Percentiles rank a stretch among this genome's conserved stretches.
These are phyloP conservation scores for Bolborhynchus lineola DNA, from an alignment of 2,113 vertebrate genomes.

Conservation along the genomic window DNA sequence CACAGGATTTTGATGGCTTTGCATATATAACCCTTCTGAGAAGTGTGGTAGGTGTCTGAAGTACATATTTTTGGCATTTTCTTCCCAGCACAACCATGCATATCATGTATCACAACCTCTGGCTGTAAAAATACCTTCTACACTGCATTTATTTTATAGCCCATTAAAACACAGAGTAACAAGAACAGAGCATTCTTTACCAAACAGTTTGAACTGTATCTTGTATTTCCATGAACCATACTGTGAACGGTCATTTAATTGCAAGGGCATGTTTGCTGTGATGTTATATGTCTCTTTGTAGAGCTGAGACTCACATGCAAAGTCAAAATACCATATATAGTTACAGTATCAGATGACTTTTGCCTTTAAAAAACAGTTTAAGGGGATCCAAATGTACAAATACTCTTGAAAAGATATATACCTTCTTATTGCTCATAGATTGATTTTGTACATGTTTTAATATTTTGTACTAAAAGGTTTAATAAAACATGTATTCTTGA, in stretches of 20 bases:
- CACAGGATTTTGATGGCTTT: neutral
- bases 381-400: neutral
- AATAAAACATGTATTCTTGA: neutral
- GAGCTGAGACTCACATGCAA: neutral
- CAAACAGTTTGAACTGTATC: neutral
- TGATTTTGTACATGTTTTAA: neutral
- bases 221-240: neutral
- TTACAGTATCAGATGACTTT: neutral
- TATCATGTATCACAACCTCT: neutral
- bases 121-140: conserved; percentile 2
- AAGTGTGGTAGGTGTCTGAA: neutral
- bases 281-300: neutral
- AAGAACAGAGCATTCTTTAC: neutral
- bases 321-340: neutral
- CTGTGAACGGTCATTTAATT: neutral
- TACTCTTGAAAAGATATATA: neutral
- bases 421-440: neutral
- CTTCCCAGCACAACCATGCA: neutral
- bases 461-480: neutral
- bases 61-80: neutral
- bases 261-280: neutral
- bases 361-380: neutral
- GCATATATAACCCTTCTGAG: neutral
- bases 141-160: conserved; percentile 9
- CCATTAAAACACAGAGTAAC: neutral